phyloP scores from a whole-genome alignment of 2,888 invertebrate species.

The Eupithecia pulchellata region DNA sequence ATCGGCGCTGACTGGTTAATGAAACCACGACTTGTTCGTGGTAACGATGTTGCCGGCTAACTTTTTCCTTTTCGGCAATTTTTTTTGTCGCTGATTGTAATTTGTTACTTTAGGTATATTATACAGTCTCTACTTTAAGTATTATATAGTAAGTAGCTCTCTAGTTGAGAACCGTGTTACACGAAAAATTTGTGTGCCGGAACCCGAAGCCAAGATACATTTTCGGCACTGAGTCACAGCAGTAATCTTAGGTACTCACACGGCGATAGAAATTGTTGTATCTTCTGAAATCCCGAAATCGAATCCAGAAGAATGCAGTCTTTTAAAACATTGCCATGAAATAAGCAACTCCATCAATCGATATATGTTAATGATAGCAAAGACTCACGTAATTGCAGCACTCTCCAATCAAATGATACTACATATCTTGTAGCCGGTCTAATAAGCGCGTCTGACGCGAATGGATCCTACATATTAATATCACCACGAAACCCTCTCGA shows the following conservation, averaged over 20 bases:
- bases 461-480: slow-evolving; percentile 63
- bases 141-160: too few species aligned
- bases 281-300: too few species aligned
- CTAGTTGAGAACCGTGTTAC: too few species aligned
- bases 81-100: neutral
- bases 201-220: too few species aligned
- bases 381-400: slow-evolving; percentile 43
- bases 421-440: slow-evolving; percentile 67
- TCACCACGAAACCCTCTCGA: slow-evolving; percentile 52
- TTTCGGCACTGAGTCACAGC: too few species aligned
- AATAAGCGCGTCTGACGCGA: slow-evolving; percentile 67
- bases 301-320: too few species aligned
- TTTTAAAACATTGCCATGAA: too few species aligned
- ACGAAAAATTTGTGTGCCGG: too few species aligned
- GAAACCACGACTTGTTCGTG: slow-evolving; percentile 7
- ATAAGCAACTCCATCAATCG: too few species aligned
- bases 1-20: slow-evolving; percentile 24
- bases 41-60: neutral
- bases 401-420: slow-evolving; percentile 51
- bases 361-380: slow-evolving; percentile 17
- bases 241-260: too few species aligned
- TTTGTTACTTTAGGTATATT: neutral
- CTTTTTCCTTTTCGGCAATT: neutral
- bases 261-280: too few species aligned
- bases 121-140: too few species aligned